Evolutionary conservation across 2,888 invertebrate genomes (phyloP).

Genomic region (Caenorhabditis imperialis): DNA sequence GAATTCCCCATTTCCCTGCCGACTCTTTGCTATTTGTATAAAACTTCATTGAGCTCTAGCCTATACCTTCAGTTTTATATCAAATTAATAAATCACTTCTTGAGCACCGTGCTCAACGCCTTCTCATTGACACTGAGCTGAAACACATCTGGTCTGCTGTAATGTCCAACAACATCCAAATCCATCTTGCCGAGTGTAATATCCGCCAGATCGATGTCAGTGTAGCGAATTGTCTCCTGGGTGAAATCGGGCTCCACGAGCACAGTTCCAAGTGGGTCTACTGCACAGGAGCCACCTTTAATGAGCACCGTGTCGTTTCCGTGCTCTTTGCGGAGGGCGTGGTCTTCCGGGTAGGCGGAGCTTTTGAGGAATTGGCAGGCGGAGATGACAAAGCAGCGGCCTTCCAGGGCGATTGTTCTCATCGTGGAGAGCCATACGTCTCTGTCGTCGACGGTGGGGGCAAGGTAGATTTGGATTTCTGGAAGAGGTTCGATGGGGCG

Average conservation of each 20-base stretch:
- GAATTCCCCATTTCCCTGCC: slow-evolving; percentile 20
- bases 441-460: slow-evolving; percentile 74
- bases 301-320: slow-evolving; percentile 65
- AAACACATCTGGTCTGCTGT: slow-evolving; percentile 68
- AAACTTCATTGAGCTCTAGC: too few relatives aligned
- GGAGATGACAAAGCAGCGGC: slow-evolving; percentile 74
- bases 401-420: slow-evolving; percentile 73
- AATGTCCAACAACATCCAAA: slow-evolving; percentile 68
- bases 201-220: slow-evolving; percentile 59
- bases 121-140: slow-evolving; percentile 63
- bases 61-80: background rate
- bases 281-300: slow-evolving; percentile 73
- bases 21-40: slow-evolving; percentile 26
- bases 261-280: slow-evolving; percentile 71
- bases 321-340: slow-evolving; percentile 58
- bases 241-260: slow-evolving; percentile 69
- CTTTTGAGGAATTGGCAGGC: slow-evolving; percentile 71
- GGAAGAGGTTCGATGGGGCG: slow-evolving; percentile 6
- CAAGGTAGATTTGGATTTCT: slow-evolving; percentile 73
- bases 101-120: slow-evolving; percentile 36
- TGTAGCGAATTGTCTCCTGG: slow-evolving; percentile 57
- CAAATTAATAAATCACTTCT: slow-evolving; percentile 9
- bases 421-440: slow-evolving; percentile 75
- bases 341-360: slow-evolving; percentile 68
- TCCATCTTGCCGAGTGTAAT: slow-evolving; percentile 68